Percentiles rank a stretch among this genome's conserved stretches.
Conservation (phyloP, 2,888 invertebrate genomes). For the Pediacus dermestoides region DNA sequence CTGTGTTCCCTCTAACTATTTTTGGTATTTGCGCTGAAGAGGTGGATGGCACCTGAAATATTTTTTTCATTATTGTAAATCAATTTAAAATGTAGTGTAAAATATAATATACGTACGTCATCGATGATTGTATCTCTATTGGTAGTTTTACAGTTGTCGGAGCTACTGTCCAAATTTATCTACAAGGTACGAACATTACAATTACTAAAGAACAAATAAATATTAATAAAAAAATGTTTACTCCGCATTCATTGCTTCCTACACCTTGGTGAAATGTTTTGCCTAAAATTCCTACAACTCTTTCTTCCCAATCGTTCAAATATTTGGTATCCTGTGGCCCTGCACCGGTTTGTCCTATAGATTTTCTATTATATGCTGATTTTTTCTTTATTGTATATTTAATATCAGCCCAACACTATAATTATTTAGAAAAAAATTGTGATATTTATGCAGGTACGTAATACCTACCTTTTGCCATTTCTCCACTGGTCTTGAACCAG, state of each 20-base stretch:
- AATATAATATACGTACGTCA: no score
- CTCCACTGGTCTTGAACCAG: not conserved
- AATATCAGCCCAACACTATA: constrained; percentile 3
- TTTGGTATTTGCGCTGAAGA: no score
- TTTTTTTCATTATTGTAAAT: no score
- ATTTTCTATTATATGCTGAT: not conserved
- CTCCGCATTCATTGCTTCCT: not conserved
- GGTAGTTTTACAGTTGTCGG: no score
- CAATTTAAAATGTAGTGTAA: no score
- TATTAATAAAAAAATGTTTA: no score
- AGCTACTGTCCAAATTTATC: no score
- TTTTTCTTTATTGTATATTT: constrained; percentile 2
- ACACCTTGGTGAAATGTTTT: not conserved
- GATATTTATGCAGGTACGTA: not conserved
- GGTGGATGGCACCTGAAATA: no score
- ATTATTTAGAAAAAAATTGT: not conserved
- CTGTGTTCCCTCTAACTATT: no score
- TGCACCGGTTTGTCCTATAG: not conserved
- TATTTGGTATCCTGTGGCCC: not conserved
- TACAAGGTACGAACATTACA: no score
- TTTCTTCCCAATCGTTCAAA: constrained; percentile 1
- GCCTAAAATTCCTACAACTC: not conserved
- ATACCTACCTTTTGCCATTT: constrained; percentile 6
- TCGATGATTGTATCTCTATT: no score
- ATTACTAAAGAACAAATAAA: no score